These are phyloP conservation scores for Copidosoma aretas DNA, from an alignment of 2,888 invertebrate genomes.

Conservation along the genomic window DNA sequence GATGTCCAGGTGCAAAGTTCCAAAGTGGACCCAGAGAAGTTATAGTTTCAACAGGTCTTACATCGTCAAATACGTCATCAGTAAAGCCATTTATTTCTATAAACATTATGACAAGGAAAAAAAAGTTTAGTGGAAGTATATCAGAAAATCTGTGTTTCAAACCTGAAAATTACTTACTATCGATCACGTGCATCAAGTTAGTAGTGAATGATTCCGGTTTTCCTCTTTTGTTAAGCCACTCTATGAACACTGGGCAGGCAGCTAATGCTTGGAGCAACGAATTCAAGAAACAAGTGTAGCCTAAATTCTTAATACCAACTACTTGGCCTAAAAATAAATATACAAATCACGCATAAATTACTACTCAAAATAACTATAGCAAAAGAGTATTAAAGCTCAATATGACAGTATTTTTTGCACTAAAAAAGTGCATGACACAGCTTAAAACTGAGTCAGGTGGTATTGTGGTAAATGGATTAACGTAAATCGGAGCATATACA, in stretches of 20 bases:
- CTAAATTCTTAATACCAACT: conserved; percentile 87
- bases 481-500: not conserved
- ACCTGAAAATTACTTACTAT: conserved; percentile 65
- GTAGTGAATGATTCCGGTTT: conserved; percentile 77
- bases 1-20: conserved; percentile 88
- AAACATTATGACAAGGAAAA: conserved; percentile 7
- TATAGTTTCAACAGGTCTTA: conserved; percentile 57
- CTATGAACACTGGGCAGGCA: conserved; percentile 82
- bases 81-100: conserved; percentile 57
- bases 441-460: no score
- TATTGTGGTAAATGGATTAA: conserved; percentile 4
- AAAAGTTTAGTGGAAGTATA: conserved; percentile 10
- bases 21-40: conserved; percentile 78
- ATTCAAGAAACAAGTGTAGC: conserved; percentile 92
- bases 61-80: conserved; percentile 55
- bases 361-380: not conserved
- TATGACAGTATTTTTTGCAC: not conserved
- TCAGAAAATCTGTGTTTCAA: not conserved
- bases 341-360: conserved; percentile 14
- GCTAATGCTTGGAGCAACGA: conserved; percentile 89
- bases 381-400: not conserved
- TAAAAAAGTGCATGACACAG: not conserved
- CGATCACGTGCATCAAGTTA: conserved; percentile 76
- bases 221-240: conserved; percentile 76
- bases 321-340: conserved; percentile 70